Evolutionary conservation across 2,797 vertebrate species (phyloP).

Genomic region (Siniperca scherzeri): DNA sequence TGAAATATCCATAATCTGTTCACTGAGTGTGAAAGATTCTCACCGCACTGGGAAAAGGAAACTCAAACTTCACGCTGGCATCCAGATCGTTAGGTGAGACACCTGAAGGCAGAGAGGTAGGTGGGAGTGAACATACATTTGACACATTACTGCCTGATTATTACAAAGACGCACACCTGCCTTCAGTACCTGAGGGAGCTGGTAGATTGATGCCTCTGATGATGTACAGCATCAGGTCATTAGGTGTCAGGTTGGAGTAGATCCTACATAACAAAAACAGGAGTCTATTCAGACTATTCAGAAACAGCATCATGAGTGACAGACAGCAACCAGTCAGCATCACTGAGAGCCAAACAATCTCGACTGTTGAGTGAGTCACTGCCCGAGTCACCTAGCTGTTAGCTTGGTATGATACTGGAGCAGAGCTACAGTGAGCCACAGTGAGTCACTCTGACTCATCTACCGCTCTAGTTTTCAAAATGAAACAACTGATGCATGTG

Average conservation of each 20-base stretch:
- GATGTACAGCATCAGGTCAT: slow-evolving; percentile 90
- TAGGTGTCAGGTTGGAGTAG: slow-evolving; percentile 86
- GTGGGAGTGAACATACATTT: slow-evolving; percentile 16
- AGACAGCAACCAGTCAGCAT: slow-evolving; percentile 40
- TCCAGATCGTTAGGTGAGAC: slow-evolving; percentile 90
- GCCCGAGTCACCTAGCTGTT: slow-evolving; percentile 43
- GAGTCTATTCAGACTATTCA: slow-evolving; percentile 10
- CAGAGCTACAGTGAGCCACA: slow-evolving; percentile 63
- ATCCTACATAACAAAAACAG: slow-evolving; percentile 78
- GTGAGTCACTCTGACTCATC: slow-evolving; percentile 69
- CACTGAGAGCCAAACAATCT: slow-evolving; percentile 37
- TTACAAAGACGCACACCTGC: slow-evolving; percentile 31
- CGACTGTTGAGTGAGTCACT: slow-evolving; percentile 54
- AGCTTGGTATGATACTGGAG: slow-evolving; percentile 51
- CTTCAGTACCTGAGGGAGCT: slow-evolving; percentile 86
- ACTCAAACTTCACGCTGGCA: slow-evolving; percentile 93
- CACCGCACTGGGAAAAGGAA: slow-evolving; percentile 93
- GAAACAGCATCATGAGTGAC: slow-evolving; percentile 17
- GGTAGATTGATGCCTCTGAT: slow-evolving; percentile 89
- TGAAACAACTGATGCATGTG: slow-evolving; percentile 16
- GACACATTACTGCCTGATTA: slow-evolving; percentile 8
- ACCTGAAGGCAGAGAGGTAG: slow-evolving; percentile 77
- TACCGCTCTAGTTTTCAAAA: slow-evolving; percentile 20
- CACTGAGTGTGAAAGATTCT: slow-evolving; percentile 34
- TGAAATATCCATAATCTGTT: not conserved